Evolutionary conservation across 2,888 invertebrate species (phyloP), one percentile per base, ranked within the genome.

Genomic region (Clunio marinus): DNA sequence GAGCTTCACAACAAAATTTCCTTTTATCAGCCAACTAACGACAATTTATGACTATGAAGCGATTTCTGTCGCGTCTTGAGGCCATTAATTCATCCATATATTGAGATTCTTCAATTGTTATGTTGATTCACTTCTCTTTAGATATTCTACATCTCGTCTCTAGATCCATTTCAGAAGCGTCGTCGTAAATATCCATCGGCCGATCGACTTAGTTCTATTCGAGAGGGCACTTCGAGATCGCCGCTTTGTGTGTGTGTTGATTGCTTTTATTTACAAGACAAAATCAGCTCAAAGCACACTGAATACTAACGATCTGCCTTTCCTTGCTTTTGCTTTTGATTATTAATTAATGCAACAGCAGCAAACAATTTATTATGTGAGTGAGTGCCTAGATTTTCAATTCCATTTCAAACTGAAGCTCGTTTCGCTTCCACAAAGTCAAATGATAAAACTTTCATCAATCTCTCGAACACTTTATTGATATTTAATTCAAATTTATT

Each of bases 341-440:
- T 37, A 60, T 60, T 60, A 60, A 60, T 60, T 60, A 60, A 60
- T 60, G 60, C 60, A 60, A 37, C 60, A 37, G 37, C 41, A 41
- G 37, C 32, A 60, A 60, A 60, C 60, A 60, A 60, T 60, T 60
- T 60, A 60, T 60, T 60, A 60, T 60, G 60, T 60, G 60, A n/a
- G 17, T 5, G 51, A 17, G 10, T n/a, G n/a, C n/a, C n/a, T n/a
- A n/a, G 41, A 2, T 41, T 41, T n/a, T 41, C 41, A n/a, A n/a
- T n/a, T n/a, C n/a, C n/a, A n/a, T 15, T 41, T 41, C 41, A n/a
- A n/a, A 15, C n/a, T 15, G 3, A 5, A 15, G 41, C 10, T n/a
- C 41, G 41, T 10, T 41, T 41, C 10, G 10, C 3, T 41, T 10
- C 2, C 41, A 10, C 32, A 32, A 41, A n/a, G n/a, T 15, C 15